These are phyloP conservation scores for Taenioides sp. DNA, from an alignment of 2,797 vertebrate species.

Conservation along the genomic window DNA sequence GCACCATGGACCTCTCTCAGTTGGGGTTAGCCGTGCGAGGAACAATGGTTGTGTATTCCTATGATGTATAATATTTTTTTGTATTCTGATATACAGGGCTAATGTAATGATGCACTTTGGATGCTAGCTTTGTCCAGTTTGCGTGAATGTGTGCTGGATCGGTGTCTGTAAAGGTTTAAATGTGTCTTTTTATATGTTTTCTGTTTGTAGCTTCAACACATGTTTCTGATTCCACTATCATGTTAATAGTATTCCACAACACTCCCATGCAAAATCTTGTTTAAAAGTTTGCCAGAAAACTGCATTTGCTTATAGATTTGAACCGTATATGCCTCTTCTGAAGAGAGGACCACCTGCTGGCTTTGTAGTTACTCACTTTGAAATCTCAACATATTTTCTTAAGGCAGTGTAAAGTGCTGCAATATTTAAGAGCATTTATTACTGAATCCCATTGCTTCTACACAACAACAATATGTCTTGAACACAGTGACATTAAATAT, in stretches of 20 bases:
- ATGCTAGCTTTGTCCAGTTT: constrained; percentile 56
- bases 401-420: not conserved
- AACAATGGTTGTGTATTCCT: constrained; percentile 51
- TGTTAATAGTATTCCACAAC: constrained; percentile 48
- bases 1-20: constrained; percentile 34
- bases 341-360: not conserved
- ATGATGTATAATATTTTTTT: constrained; percentile 60
- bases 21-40: constrained; percentile 28
- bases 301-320: not conserved
- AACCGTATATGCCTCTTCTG: not conserved
- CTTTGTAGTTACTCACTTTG: not conserved
- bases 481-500: not conserved
- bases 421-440: not conserved
- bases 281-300: not conserved
- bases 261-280: not conserved
- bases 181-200: constrained; percentile 43
- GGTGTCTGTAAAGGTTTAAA: constrained; percentile 22
- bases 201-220: constrained; percentile 30
- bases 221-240: constrained; percentile 31
- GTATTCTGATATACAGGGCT: constrained; percentile 70
- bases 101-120: constrained; percentile 77
- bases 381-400: not conserved
- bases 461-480: not conserved
- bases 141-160: constrained; percentile 5
- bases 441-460: not conserved